A percentile compares a stretch with the other conserved stretches of the same genome.
These are phyloP conservation scores for Anolis carolinensis DNA, from an alignment of 2,113 vertebrate genomes.

Conservation along the genomic window DNA sequence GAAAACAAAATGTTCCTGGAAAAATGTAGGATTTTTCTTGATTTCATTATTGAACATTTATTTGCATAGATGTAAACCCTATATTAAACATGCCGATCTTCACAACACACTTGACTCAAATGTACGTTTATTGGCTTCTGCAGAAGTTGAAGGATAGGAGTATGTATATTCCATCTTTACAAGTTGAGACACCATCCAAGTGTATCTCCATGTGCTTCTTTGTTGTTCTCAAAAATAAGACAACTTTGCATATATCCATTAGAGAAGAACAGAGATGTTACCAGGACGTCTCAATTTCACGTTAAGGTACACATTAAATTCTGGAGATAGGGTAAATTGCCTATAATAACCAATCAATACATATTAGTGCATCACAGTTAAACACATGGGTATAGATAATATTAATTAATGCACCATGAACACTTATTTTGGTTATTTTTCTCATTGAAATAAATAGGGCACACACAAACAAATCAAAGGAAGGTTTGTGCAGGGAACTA, in stretches of 20 bases:
- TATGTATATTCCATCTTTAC: neutral
- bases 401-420: neutral
- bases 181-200: slow-evolving; percentile 6
- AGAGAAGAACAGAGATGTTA: neutral
- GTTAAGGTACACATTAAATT: neutral
- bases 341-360: neutral
- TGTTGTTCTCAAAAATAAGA: neutral
- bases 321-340: neutral
- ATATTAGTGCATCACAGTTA: neutral
- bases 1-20: neutral
- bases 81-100: neutral
- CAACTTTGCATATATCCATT: slow-evolving; percentile 8
- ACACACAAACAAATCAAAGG: neutral
- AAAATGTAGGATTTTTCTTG: neutral
- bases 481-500: neutral
- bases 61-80: slow-evolving; percentile 26
- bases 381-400: neutral
- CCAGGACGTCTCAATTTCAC: neutral
- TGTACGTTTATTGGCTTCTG: neutral
- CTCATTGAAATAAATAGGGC: neutral
- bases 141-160: neutral
- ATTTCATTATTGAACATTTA: slow-evolving; percentile 10
- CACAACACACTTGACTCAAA: neutral
- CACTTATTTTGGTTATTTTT: neutral
- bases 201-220: neutral